Evolutionary conservation across 2,797 vertebrate species (phyloP), one percentile per base, ranked within the genome.

Genomic region (Coreius guichenoti): DNA sequence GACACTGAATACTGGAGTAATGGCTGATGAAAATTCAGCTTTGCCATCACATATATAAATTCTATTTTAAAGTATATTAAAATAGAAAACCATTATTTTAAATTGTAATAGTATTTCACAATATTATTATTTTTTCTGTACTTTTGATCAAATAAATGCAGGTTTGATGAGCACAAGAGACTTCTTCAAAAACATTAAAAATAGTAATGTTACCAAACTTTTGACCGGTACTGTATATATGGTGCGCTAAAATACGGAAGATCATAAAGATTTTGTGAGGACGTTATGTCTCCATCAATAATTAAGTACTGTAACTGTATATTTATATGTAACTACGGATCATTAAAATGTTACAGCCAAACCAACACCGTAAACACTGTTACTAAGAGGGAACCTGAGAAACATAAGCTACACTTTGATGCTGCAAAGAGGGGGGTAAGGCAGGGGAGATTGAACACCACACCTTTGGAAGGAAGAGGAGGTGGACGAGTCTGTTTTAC

Each of bases 391-490:
- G 23, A 49, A 54, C 67, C 73, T 70, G 84, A 80, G 83, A 88
- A 86, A 88, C 81, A 56, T 70, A 82, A 83, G 73, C 70, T 63
- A 80, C 33, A 49, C 47, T 82, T 39, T 23, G 83, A 75, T 63
- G 0, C 63, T 33, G 84, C 39, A 61, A 47, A 56, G 54, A 56
- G 63, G 19, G 72, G 72, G 11, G 67, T 67, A 74, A 58, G 82
- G 31, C 81, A 36, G 43, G 56, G 45, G 86, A 74, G 47, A 49
- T 16, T 51, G 29, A 77, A 63, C 33, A 33, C 23, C 26, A 70
- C 86, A 95, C 94, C 93, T 93, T 61, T 91, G 73, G 87, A 73
- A 73, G 54, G 91, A 39, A 79, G n/a, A 3, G 94, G 92, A 47
- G 90, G 87, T 9, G 92, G 88, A 1, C 88, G 92, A 2, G 51